Percentiles rank a stretch among this genome's conserved stretches.
Conservation (phyloP, 1,140 invertebrate species). For the Drosophila insularis region DNA sequence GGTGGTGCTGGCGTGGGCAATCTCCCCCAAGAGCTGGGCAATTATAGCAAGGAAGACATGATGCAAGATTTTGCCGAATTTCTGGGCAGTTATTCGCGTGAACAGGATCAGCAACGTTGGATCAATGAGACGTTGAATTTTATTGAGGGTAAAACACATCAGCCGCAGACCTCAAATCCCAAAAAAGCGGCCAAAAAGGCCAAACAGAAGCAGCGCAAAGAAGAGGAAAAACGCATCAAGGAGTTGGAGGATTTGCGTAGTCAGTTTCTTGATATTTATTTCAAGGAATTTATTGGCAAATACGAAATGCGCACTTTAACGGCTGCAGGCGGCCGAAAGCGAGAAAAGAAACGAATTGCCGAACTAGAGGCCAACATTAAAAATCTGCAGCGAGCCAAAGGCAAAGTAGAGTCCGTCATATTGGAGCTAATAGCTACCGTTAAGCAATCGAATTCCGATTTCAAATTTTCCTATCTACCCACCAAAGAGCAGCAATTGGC, state of each 20-base stretch:
- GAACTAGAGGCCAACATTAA: conserved; percentile 79
- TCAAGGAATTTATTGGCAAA: conserved; percentile 79
- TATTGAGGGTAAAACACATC: conserved; percentile 75
- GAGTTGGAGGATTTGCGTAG: conserved; percentile 73
- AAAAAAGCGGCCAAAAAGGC: conserved; percentile 82
- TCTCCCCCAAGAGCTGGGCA: conserved; percentile 35
- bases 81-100: conserved; percentile 68
- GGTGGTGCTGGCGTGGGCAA: conserved; percentile 1
- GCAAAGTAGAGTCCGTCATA: conserved; percentile 74
- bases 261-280: conserved; percentile 80
- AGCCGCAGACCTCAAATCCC: conserved; percentile 71
- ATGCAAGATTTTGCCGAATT: conserved; percentile 77
- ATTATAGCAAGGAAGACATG: conserved; percentile 70
- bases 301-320: conserved; percentile 70
- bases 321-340: conserved; percentile 71
- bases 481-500: conserved; percentile 80
- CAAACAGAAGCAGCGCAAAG: conserved; percentile 78
- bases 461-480: conserved; percentile 79
- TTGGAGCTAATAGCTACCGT: conserved; percentile 78
- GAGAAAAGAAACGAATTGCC: conserved; percentile 78
- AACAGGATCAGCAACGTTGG: conserved; percentile 73
- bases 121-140: conserved; percentile 77
- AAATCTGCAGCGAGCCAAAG: conserved; percentile 76
- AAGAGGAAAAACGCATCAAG: conserved; percentile 78
- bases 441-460: conserved; percentile 76